Conservation (phyloP, 1,140 invertebrate species). For the Bombus waltoni region DNA sequence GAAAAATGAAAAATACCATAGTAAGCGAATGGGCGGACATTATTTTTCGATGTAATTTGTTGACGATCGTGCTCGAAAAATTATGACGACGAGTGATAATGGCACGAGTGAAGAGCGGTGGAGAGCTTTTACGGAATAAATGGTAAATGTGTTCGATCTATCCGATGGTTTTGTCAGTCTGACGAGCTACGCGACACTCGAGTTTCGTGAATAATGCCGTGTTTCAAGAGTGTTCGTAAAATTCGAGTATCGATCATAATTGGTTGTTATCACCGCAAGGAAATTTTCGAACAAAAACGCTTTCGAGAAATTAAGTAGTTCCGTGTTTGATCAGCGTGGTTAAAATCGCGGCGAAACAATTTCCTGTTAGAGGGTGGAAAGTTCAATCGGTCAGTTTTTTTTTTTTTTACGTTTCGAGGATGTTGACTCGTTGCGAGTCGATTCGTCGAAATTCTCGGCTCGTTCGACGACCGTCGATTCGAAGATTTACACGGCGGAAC, state of each 20-base stretch:
- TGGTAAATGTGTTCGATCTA: neutral
- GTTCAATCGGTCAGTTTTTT: neutral
- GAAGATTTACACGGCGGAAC: neutral
- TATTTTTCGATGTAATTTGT: constrained; percentile 1
- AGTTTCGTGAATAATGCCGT: neutral
- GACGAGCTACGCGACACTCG: neutral
- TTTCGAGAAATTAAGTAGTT: neutral
- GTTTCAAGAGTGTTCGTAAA: neutral
- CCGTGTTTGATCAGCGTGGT: neutral
- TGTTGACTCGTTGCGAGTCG: too few species aligned
- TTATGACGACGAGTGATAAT: constrained; percentile 10
- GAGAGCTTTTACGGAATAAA: neutral
- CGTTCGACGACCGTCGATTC: neutral
- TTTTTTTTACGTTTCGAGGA: neutral
- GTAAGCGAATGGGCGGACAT: neutral
- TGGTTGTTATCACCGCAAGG: neutral
- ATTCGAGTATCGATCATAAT: neutral
- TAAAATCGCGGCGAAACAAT: neutral
- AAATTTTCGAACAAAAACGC: neutral
- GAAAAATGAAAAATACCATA: neutral
- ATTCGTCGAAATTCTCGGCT: neutral
- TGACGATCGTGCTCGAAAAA: neutral
- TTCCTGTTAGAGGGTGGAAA: neutral
- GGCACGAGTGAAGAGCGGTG: neutral
- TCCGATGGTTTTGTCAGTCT: constrained; percentile 11